phyloP scores from a whole-genome alignment of 2,797 vertebrate genomes.

The Synaphobranchus kaupii region DNA sequence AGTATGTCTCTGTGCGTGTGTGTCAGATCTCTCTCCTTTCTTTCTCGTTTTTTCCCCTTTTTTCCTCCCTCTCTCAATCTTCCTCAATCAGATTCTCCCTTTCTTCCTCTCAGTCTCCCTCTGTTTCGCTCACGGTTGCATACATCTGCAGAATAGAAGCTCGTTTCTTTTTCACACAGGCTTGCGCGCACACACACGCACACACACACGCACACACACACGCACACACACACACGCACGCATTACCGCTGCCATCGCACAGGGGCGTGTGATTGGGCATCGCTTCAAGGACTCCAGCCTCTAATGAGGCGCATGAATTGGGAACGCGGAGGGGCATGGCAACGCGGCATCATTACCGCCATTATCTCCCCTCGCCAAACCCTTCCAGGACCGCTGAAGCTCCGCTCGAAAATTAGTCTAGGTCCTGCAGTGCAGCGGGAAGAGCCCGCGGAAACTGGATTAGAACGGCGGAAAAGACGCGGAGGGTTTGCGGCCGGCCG shows the following conservation, averaged over 20 bases:
- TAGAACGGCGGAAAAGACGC: too few species aligned
- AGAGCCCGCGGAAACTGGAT: too few species aligned
- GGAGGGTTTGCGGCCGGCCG: background rate
- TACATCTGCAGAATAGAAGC: background rate
- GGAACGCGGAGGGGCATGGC: background rate
- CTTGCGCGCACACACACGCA: background rate
- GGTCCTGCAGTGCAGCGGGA: background rate
- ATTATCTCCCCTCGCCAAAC: background rate
- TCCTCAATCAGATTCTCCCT: background rate
- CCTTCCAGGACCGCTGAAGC: background rate
- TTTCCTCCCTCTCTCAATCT: background rate
- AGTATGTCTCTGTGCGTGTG: slow-evolving; percentile 33
- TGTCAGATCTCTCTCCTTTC: background rate
- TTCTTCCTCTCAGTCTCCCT: background rate
- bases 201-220: background rate
- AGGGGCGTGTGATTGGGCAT: background rate
- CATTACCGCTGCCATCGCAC: background rate
- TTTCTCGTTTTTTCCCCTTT: background rate
- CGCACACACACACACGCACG: background rate
- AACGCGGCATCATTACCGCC: background rate
- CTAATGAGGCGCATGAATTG: slow-evolving; percentile 7
- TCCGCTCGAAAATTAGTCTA: background rate
- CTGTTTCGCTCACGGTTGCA: background rate
- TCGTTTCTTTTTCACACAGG: background rate
- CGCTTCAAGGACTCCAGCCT: background rate